Evolutionary conservation across 2,797 vertebrate genomes (phyloP), one percentile per base, ranked within the genome.

Genomic region (Agapornis canus): DNA sequence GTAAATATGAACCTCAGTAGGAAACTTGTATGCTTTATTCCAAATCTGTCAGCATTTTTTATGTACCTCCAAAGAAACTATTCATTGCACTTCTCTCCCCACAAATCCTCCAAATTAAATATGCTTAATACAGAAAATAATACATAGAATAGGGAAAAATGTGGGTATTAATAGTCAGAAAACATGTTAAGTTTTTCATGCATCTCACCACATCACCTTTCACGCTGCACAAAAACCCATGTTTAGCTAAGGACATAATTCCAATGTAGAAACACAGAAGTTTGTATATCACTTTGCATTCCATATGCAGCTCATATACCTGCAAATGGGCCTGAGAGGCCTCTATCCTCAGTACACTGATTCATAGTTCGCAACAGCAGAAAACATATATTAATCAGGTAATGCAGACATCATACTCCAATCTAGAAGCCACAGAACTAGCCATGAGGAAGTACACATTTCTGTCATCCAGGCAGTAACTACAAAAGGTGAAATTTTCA

Each of bases 1-100:
- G 39, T 64, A 81, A 88, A 76, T n/a, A 82, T n/a, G 82, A 78
- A 65, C 78, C 86, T 89, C 71, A 78, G 35, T 19, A 92, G 86
- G 84, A 89, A 75, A 78, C 69, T 23, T 54, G 15, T 20, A 40
- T 15, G 18, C 69, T 79, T 88, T 81, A 66, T 86, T 83, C 94
- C 26, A 90, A 48, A 69, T n/a, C 69, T 83, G 81, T 85, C 90
- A 93, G 75, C 72, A 49, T 88, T 88, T 75, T 56, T 81, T 54
- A 86, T 7, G 2, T n/a, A 26, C 32, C 69, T 89, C 61, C 61
- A 66, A 83, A 95, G 61, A 43, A 84, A 84, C 37, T 22, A 75
- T 40, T 89, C 22, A 72, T 10, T 89, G 49, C 13, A n/a, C 13
- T 83, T 76, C 60, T 68, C 84, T 91, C 71, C 60, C 35, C 35